These are phyloP conservation scores for Dendrocincla tyrannina DNA, from an alignment of 2,797 vertebrate species.

Conservation along the genomic window DNA sequence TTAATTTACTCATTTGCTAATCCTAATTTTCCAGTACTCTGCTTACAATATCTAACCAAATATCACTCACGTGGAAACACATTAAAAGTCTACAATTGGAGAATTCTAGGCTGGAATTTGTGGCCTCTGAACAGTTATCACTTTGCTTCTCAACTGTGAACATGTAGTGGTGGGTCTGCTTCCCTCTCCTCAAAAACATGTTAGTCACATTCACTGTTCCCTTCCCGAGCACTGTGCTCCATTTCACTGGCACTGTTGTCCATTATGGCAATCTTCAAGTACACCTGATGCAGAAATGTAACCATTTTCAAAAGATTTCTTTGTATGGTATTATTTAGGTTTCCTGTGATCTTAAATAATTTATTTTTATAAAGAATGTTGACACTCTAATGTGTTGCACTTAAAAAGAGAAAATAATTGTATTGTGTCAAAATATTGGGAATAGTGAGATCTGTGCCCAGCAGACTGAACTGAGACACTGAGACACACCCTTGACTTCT, in stretches of 20 bases:
- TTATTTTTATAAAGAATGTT: background rate
- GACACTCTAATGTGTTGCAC: background rate
- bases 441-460: background rate
- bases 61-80: background rate
- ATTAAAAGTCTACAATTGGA: background rate
- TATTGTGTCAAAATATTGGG: background rate
- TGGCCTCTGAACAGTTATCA: background rate
- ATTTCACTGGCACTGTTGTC: background rate
- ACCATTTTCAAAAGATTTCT: background rate
- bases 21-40: background rate
- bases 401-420: background rate
- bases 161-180: background rate
- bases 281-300: background rate
- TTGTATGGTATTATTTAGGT: background rate
- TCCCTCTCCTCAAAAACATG: background rate
- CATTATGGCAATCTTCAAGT: background rate
- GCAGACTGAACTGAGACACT: background rate
- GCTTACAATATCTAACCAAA: background rate
- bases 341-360: background rate
- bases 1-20: slow-evolving; percentile 33
- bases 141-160: background rate
- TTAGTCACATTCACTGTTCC: accelerated
- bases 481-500: background rate
- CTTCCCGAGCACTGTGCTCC: background rate
- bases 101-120: background rate